Evolutionary conservation across 2,888 invertebrate genomes (phyloP), one percentile per base, ranked within the genome.

Genomic region (Agrypnus murinus): DNA sequence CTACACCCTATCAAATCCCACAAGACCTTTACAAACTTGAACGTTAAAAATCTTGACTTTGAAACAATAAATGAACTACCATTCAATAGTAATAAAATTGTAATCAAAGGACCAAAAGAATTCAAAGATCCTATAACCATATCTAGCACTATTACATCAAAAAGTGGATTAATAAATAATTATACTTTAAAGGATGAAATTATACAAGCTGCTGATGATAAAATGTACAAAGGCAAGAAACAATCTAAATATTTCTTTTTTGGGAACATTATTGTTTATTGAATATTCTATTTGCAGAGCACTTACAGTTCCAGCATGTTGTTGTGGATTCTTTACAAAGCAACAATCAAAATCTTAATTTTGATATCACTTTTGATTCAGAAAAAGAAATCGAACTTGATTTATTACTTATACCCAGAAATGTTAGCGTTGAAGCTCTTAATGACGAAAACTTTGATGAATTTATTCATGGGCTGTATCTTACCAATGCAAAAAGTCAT

Each of bases 381-480:
- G 5, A 25, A 3, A 25, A 43, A 43, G 12, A 7, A 14, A 12
- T 34, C 9, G 34, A 32, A 7, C 0, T 34, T 14, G 55, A 55
- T n/a, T n/a, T 10, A 1, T 2, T 55, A n/a, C 15, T n/a, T 4
- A 36, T 84, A 57, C 80, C 83, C 12, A 81, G 84, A 15, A 82
- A 78, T 65, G 69, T 87, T 14, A 78, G 77, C 1, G 82, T 85
- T 3, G 69, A 82, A 1, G 80, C 68, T 9, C 84, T 91, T 1
- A 90, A 89, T 79, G 87, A 84, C 1, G 75, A 86, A 15, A 59
- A 81, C 25, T 90, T 90, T 85, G 71, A 82, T 0, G 77, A 82
- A 6, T 82, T 90, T 53, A 75, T 86, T 2, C 75, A 79, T 1
- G 82, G 84, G 40, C 74, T 90, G 7, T 85, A 89, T 53, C 84